phyloP scores from a whole-genome alignment of 2,797 vertebrate species.

The Eulemur mongoz region DNA sequence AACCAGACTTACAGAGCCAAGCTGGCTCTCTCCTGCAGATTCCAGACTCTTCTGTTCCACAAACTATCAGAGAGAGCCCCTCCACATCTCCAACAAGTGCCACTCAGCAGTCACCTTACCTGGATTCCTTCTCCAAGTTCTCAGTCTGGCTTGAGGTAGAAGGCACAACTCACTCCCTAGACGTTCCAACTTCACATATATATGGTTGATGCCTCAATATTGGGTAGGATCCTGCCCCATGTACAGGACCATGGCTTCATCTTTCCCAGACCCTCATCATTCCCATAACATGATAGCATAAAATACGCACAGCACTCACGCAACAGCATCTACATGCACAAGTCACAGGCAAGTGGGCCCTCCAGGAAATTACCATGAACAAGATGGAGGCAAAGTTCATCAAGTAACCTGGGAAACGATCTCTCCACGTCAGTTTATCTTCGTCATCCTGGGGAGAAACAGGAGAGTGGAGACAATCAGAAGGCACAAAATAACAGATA shows the following conservation, averaged over 20 bases:
- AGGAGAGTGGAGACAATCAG: constrained; percentile 18
- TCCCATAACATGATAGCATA: neutral
- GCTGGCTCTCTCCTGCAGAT: neutral
- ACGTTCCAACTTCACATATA: neutral
- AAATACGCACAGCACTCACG: neutral
- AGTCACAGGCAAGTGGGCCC: neutral
- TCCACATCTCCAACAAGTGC: neutral
- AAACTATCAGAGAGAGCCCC: neutral
- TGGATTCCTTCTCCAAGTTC: neutral
- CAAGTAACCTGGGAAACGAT: constrained; percentile 93
- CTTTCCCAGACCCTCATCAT: neutral
- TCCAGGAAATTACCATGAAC: constrained; percentile 91
- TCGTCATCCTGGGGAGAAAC: constrained; percentile 86
- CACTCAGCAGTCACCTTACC: neutral
- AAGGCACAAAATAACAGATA: neutral
- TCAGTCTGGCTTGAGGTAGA: neutral
- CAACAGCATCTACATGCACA: neutral
- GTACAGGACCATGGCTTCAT: neutral
- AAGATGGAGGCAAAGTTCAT: constrained; percentile 94
- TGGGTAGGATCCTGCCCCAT: neutral
- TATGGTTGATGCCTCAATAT: neutral
- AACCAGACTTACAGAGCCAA: neutral
- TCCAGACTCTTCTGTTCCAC: neutral
- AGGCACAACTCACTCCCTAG: neutral
- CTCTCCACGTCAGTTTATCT: constrained; percentile 93